Evolutionary conservation across 2,888 invertebrate species (phyloP).

Genomic region (Ernsta delagoae): DNA sequence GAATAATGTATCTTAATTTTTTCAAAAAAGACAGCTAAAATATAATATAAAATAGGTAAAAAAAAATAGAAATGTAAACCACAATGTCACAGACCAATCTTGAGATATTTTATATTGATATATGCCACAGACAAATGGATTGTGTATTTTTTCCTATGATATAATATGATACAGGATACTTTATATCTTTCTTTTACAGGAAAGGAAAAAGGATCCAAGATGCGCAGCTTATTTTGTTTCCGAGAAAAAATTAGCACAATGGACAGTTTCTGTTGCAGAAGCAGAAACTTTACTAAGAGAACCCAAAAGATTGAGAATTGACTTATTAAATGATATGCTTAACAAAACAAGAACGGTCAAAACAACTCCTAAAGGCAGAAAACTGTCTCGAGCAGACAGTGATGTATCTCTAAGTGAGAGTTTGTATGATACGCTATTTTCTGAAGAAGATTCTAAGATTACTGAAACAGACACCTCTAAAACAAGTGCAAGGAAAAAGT

Average conservation of each 20-base stretch:
- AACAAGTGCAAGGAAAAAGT: slow-evolving; percentile 61
- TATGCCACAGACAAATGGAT: no score
- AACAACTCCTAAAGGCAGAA: slow-evolving; percentile 56
- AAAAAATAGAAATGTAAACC: no score
- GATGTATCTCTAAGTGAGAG: slow-evolving; percentile 79
- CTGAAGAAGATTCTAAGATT: slow-evolving; percentile 66
- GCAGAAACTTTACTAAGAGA: slow-evolving; percentile 87
- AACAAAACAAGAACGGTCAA: slow-evolving; percentile 55
- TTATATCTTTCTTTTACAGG: slow-evolving; percentile 59
- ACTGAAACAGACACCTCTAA: slow-evolving; percentile 60
- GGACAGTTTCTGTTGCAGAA: slow-evolving; percentile 91
- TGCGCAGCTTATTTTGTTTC: slow-evolving; percentile 81
- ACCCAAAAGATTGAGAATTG: slow-evolving; percentile 83
- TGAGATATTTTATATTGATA: no score
- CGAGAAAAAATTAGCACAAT: slow-evolving; percentile 83
- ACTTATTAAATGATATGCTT: slow-evolving; percentile 75
- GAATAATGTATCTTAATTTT: no score
- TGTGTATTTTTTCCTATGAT: no score
- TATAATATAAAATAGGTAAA: no score
- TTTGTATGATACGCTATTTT: slow-evolving; percentile 76
- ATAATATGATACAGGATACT: no score
- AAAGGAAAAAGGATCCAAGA: slow-evolving; percentile 82
- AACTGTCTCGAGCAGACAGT: slow-evolving; percentile 69
- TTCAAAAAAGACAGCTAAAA: no score
- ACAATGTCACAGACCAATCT: no score